Base-by-base conservation (phyloP, 2,888 invertebrate species). In the Dendrolimus pini region DNA sequence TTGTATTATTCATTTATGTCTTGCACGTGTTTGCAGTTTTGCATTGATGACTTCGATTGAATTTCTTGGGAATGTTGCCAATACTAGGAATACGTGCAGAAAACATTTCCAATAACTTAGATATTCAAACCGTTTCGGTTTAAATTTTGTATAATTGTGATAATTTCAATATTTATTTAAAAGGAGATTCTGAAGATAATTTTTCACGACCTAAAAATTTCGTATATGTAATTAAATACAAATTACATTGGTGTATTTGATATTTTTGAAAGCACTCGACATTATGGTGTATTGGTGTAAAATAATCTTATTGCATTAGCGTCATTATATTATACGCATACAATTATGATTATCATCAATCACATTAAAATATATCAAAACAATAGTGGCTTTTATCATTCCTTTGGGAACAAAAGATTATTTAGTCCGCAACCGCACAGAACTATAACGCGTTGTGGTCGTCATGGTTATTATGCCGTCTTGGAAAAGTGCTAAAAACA, bases 361-460 rank as follows among this genome's bases (percentile, higher is more conserved):
- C 47, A 47, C 47, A 7, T 9, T 10, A 47, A 2, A 9, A 47
- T 47, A 12, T 47, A 8, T 47, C 9, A 47, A 47, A 12, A 71
- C 65, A 75, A 71, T 67, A 65, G 64, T 60, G 62, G 67, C 70
- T 68, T 62, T 60, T 62, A 59, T 61, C 61, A 65, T 64, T 66
- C 62, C 62, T 65, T 59, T 55, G 64, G 63, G 71, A 77, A 80
- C 78, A 77, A 79, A 75, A 71, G 72, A 47, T 47, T 47, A 6
- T 47, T 47, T 12, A 61, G 61, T 62, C 62, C 59, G 60, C 61
- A 77, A 79, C 80, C 81, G 65, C 80, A 78, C 65, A 65, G 67
- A 69, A 72, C 67, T 73, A 75, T 76, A 75, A 70, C 68, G 70
- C 66, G 63, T 67, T 77, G 78, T 65, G 79, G 77, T 76, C 61